Conservation (phyloP, 2,888 invertebrate genomes). For the Andrena hattorfiana region DNA sequence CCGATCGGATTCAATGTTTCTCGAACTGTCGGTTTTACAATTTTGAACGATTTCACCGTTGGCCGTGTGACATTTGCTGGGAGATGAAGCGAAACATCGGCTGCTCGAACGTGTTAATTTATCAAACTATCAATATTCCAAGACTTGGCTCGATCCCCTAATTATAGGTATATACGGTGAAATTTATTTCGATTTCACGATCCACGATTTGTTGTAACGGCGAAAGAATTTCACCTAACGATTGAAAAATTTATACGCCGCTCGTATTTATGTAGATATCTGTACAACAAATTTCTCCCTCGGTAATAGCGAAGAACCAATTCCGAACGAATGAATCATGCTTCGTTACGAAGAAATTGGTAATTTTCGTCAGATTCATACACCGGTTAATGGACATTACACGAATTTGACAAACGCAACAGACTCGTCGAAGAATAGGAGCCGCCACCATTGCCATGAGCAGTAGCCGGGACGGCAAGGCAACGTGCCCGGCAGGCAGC, state of each 20-base stretch:
- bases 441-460: slow-evolving; percentile 65
- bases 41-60: slow-evolving; percentile 42
- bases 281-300: slow-evolving; percentile 1
- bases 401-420: background rate
- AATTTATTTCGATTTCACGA: background rate
- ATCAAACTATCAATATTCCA: background rate
- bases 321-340: slow-evolving; percentile 51
- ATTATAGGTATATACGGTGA: background rate
- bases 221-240: background rate
- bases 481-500: slow-evolving; percentile 70
- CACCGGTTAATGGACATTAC: background rate
- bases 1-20: slow-evolving; percentile 59
- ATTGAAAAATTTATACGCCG: background rate
- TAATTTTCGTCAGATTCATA: background rate
- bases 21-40: slow-evolving; percentile 52
- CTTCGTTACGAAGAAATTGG: slow-evolving; percentile 17
- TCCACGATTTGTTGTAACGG: background rate
- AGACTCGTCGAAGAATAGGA: slow-evolving; percentile 23
- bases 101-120: background rate
- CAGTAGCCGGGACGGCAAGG: slow-evolving; percentile 39
- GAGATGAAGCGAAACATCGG: background rate
- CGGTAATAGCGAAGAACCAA: slow-evolving; percentile 29
- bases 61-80: background rate
- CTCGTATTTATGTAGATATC: slow-evolving; percentile 13
- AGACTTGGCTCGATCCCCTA: background rate